A percentile compares a stretch with the other conserved stretches of the same genome.
Conservation (phyloP, 2,888 invertebrate genomes). For the Drosophila multiciliata region DNA sequence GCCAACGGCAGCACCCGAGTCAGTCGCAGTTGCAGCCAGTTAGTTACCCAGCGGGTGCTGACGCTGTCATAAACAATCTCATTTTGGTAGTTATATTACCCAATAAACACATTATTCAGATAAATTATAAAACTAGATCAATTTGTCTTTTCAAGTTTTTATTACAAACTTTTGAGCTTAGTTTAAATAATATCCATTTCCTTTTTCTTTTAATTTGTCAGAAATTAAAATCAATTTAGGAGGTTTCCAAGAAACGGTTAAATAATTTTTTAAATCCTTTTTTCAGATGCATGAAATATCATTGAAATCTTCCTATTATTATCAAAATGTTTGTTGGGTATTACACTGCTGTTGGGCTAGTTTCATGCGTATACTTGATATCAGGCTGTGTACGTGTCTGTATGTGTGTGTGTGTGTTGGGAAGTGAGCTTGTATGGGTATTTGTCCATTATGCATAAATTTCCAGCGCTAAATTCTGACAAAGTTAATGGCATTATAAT, state of each 20-base stretch:
- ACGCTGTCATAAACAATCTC: constrained; percentile 67
- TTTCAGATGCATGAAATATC: too few relatives aligned
- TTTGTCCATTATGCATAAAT: constrained; percentile 79
- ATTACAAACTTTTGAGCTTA: too few relatives aligned
- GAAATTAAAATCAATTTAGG: too few relatives aligned
- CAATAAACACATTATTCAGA: constrained; percentile 31
- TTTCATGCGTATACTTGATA: constrained; percentile 32
- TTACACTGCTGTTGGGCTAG: constrained; percentile 4
- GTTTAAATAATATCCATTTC: too few relatives aligned
- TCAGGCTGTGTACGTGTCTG: background rate
- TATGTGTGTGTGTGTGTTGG: constrained; percentile 2
- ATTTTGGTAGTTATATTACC: constrained; percentile 50
- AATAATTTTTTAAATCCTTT: too few relatives aligned
- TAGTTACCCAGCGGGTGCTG: constrained; percentile 57
- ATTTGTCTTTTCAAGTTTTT: too few relatives aligned
- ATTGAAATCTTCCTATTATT: background rate
- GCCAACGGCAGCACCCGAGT: too few relatives aligned
- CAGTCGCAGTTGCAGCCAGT: constrained; percentile 25
- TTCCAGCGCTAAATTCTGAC: constrained; percentile 78
- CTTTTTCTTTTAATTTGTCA: too few relatives aligned
- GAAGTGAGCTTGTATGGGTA: constrained; percentile 19
- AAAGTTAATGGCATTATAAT: constrained; percentile 82
- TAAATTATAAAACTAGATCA: too few relatives aligned
- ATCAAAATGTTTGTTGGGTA: constrained; percentile 54
- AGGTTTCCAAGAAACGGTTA: too few relatives aligned